phyloP scores from a whole-genome alignment of 1,140 invertebrate genomes.

The Plodia interpunctella region DNA sequence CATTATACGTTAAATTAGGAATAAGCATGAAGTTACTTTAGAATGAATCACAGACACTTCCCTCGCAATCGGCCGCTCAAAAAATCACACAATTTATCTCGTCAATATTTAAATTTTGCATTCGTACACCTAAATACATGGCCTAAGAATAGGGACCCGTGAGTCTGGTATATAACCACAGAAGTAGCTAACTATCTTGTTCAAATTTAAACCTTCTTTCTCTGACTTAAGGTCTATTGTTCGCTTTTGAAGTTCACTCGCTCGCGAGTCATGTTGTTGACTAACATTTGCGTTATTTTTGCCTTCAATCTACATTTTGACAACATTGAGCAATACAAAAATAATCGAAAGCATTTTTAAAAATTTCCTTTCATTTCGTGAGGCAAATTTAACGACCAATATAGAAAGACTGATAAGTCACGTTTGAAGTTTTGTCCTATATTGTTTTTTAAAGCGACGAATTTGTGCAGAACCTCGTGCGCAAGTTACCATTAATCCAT shows the following conservation, averaged over 20 bases:
- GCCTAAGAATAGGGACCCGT: not conserved
- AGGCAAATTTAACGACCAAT: too few species aligned
- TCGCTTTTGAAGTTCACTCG: not conserved
- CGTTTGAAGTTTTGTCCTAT: too few species aligned
- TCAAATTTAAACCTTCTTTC: not conserved
- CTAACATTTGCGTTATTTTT: not conserved
- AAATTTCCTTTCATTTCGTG: too few species aligned
- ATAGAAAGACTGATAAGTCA: too few species aligned
- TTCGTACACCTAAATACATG: not conserved
- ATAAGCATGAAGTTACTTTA: constrained; percentile 70
- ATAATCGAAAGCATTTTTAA: not conserved
- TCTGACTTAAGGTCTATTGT: not conserved
- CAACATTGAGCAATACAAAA: not conserved
- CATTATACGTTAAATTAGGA: constrained; percentile 54
- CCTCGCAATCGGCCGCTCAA: constrained; percentile 43
- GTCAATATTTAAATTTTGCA: not conserved
- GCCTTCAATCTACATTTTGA: not conserved
- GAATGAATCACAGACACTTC: constrained; percentile 74
- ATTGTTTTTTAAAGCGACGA: too few species aligned
- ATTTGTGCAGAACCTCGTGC: too few species aligned
- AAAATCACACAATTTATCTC: constrained; percentile 21
- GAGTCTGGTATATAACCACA: not conserved
- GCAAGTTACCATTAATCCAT: too few species aligned
- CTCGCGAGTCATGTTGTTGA: not conserved
- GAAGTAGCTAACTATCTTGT: not conserved